These are phyloP conservation scores for Astreopora myriophthalma DNA, from an alignment of 64 coral and sea anemone species.

Conservation along the genomic window DNA sequence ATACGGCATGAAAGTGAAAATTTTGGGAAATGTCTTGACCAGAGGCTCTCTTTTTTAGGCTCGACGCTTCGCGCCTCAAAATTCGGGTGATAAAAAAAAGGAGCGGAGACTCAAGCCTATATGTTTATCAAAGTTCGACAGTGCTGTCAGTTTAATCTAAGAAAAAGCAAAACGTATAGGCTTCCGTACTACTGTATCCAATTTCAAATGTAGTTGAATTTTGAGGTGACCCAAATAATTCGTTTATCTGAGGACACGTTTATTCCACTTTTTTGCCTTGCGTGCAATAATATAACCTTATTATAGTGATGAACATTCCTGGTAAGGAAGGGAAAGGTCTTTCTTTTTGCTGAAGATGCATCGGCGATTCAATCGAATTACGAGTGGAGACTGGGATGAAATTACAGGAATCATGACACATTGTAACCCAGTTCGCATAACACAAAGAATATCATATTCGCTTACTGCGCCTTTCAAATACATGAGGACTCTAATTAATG, in stretches of 20 bases:
- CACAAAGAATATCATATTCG: not conserved
- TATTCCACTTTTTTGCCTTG: not conserved
- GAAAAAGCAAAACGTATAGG: not conserved
- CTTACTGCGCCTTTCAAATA: too few relatives aligned
- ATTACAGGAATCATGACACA: not conserved
- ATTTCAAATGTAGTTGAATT: not conserved
- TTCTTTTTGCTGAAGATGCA: not conserved
- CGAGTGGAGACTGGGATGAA: not conserved
- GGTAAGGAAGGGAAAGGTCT: not conserved
- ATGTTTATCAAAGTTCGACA: not conserved
- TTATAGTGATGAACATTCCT: not conserved
- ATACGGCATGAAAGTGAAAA: not conserved
- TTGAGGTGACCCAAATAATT: not conserved
- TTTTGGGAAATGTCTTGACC: not conserved
- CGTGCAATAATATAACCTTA: not conserved
- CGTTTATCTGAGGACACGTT: not conserved
- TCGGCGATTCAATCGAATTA: not conserved
- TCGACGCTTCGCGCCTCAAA: not conserved
- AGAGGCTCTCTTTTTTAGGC: not conserved
- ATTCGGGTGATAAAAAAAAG: not conserved
- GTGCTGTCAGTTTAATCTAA: not conserved
- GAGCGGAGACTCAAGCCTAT: not conserved
- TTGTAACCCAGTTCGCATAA: not conserved
- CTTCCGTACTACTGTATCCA: not conserved
- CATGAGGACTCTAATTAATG: too few relatives aligned